A percentile compares a stretch with the other conserved stretches of the same genome.
Conservation (phyloP, 2,113 vertebrate genomes). For the Lepus americanus region DNA sequence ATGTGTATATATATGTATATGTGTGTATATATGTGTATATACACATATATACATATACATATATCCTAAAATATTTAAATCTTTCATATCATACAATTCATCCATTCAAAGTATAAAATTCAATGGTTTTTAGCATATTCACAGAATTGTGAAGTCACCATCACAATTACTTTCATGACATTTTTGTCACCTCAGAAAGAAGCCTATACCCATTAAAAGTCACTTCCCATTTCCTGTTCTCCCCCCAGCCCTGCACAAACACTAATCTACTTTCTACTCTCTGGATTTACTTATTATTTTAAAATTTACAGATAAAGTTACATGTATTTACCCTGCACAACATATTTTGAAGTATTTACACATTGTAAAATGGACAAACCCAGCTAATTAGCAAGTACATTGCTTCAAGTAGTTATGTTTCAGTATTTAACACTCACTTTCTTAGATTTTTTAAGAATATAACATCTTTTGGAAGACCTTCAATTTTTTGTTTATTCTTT, state of each 20-base stretch:
- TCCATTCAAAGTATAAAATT: not conserved
- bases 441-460: not conserved
- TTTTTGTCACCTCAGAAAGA: not conserved
- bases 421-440: not conserved
- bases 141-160: not conserved
- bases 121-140: not conserved
- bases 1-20: too few relatives aligned
- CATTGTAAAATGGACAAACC: not conserved
- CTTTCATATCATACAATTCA: not conserved
- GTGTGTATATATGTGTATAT: too few relatives aligned
- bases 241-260: not conserved
- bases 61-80: not conserved
- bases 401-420: not conserved
- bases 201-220: not conserved
- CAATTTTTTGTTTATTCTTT: too few relatives aligned
- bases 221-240: not conserved
- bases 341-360: not conserved
- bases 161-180: not conserved
- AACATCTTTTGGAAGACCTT: not conserved
- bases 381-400: not conserved
- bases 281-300: not conserved
- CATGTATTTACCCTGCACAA: not conserved
- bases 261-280: constrained; percentile 34
- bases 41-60: too few relatives aligned
- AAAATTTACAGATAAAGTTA: not conserved